Evolutionary conservation across 2,797 vertebrate species (phyloP).

Genomic region (Hypotaenidia okinawae): DNA sequence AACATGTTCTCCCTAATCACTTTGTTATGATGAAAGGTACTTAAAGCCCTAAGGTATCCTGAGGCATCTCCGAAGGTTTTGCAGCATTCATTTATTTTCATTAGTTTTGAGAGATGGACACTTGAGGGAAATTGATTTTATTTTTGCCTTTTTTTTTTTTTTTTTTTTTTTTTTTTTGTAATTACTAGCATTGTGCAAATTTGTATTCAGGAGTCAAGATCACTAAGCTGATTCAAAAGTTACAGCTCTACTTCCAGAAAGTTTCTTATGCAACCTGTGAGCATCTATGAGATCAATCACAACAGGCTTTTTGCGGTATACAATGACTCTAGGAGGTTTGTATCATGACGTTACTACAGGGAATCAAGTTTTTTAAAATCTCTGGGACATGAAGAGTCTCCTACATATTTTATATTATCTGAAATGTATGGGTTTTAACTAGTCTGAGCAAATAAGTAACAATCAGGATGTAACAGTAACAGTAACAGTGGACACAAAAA

Average conservation of each 20-base stretch:
- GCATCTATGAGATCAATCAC: not conserved
- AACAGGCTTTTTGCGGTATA: not conserved
- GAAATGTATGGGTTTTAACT: not conserved
- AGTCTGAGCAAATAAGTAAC: not conserved
- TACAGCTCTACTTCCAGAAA: not conserved
- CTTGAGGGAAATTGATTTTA: not conserved
- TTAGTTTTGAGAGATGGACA: not conserved
- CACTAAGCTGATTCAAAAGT: not conserved
- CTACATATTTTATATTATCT: not conserved
- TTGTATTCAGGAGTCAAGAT: not conserved
- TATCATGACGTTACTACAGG: rapidly evolving
- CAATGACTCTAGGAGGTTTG: not conserved
- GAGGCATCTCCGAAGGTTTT: not conserved
- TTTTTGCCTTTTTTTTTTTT: not conserved
- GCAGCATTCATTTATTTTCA: not conserved
- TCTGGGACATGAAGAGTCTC: not conserved
- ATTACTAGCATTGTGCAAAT: not conserved
- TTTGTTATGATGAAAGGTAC: not conserved
- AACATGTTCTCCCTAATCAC: not conserved
- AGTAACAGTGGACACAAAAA: not conserved
- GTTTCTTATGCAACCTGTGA: not conserved
- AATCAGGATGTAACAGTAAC: too few species aligned
- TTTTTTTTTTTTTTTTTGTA: not conserved
- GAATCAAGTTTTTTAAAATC: not conserved
- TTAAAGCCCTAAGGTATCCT: not conserved